Evolutionary conservation across 2,113 vertebrate species (phyloP), one percentile per base, ranked within the genome.

Genomic region (Trematocara macrostoma): DNA sequence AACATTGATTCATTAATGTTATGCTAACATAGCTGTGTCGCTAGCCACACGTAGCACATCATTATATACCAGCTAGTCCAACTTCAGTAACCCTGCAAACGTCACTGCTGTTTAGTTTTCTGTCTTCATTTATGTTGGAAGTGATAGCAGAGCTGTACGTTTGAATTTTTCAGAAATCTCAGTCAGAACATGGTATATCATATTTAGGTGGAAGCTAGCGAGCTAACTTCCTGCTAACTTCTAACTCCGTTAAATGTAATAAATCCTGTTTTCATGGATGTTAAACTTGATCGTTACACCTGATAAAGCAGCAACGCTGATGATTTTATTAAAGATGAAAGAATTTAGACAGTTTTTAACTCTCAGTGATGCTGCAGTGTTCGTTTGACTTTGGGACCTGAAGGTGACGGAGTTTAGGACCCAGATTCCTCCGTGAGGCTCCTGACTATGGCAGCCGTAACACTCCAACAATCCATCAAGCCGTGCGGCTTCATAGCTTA

Each of bases 381-480:
- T 57, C 0, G 0, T 57, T 57, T 57, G 56, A 31, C 56, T 31
- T 59, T 57, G 26, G 26, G 55, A 57, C 12, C 3, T 31, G 55
- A 9, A 5, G 0, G 0, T 0, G 1, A 8, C 0, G 7, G 26
- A 5, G 14, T 57, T 31, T 31, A 1, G 14, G 26, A 31, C 26
- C 56, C 26, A 9, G 14, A 31, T 16, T 57, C 0, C 26, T 57
- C 7, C 0, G 12, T 1, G 0, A 57, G 1, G 14, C 55, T 31
- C 12, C 3, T 31, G 55, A 9, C 56, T 59, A 59, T 0, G 0
- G 1, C 1, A 59, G 26, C 26, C 0, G 14, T 31, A 57, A 57
- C 5, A 14, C 14, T 31, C 3, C 56, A 6, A 59, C 56, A 59
- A 16, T 31, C 26, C 45, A 47, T 47, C 14, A 7, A 8, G 15